A percentile compares a stretch with the other conserved stretches of the same genome.
These are phyloP conservation scores for Rosalia funebris DNA, from an alignment of 2,888 invertebrate genomes.

Conservation along the genomic window DNA sequence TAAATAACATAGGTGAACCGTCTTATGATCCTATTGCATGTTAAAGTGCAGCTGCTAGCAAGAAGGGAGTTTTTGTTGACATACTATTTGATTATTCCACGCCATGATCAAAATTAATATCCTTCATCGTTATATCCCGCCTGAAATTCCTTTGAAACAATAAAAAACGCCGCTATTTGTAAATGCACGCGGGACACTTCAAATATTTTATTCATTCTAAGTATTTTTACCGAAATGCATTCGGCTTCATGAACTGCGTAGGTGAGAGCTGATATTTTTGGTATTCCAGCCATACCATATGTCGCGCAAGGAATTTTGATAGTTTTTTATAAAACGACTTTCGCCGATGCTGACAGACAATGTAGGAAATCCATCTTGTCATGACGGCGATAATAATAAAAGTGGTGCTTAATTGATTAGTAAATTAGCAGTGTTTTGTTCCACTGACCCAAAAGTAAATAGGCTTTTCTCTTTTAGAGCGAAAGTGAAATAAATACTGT, in stretches of 20 bases:
- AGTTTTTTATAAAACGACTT: not conserved
- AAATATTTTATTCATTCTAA: not conserved
- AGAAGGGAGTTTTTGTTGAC: no score
- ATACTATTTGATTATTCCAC: no score
- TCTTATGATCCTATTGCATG: no score
- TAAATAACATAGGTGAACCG: no score
- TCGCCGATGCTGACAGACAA: not conserved
- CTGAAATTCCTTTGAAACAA: not conserved
- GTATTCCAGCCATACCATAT: not conserved
- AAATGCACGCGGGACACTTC: not conserved
- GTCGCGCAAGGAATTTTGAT: not conserved
- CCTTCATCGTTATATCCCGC: no score
- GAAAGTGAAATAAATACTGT: no score
- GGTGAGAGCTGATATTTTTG: not conserved
- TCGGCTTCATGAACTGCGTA: not conserved
- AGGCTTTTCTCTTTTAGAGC: not conserved
- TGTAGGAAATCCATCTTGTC: not conserved
- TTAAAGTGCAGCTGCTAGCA: no score
- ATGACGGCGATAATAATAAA: not conserved
- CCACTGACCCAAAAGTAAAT: slow-evolving; percentile 1
- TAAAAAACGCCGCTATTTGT: not conserved
- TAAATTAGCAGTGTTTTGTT: slow-evolving; percentile 5
- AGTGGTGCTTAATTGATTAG: not conserved
- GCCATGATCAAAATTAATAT: no score
- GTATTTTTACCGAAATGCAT: slow-evolving; percentile 4